These are phyloP conservation scores for Rotaria magnacalcarata DNA, from an alignment of 2,888 invertebrate species.

Conservation along the genomic window DNA sequence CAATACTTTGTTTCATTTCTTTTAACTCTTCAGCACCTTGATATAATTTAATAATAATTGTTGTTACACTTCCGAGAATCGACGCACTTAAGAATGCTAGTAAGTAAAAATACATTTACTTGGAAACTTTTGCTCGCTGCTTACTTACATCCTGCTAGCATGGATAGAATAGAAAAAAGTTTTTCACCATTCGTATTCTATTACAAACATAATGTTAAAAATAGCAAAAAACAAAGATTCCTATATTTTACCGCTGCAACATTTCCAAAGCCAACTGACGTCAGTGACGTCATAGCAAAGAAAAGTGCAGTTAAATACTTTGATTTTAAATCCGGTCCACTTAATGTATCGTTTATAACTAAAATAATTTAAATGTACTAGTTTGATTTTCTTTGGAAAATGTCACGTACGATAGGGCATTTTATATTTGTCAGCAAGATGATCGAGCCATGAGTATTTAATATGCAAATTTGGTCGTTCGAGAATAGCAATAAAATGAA, in stretches of 20 bases:
- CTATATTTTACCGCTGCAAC: neutral
- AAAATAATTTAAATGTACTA: neutral
- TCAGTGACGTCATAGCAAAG: conserved; percentile 59
- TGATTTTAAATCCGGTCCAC: conserved; percentile 57
- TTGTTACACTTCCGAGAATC: conserved; percentile 60
- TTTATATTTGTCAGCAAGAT: conserved; percentile 51
- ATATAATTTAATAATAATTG: conserved; percentile 59
- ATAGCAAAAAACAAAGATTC: neutral
- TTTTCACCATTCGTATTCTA: conserved; percentile 60
- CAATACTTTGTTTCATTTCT: conserved; percentile 58
- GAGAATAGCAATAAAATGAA: conserved; percentile 59
- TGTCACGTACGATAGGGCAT: conserved; percentile 37
- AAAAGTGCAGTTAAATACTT: conserved; percentile 59
- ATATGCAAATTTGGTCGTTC: conserved; percentile 53
- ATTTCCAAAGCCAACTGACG: conserved; percentile 47
- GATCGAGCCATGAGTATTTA: conserved; percentile 56
- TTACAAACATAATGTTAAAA: conserved; percentile 35
- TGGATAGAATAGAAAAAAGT: conserved; percentile 59
- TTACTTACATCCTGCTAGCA: conserved; percentile 58
- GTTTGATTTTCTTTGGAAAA: no score
- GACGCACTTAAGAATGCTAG: conserved; percentile 59
- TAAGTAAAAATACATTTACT: neutral
- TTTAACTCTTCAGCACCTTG: conserved; percentile 59
- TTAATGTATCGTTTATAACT: conserved; percentile 53
- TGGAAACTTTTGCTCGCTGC: neutral